Percentiles rank a stretch among this genome's conserved stretches.
These are phyloP conservation scores for Cryptophagus acutangulus DNA, from an alignment of 2,888 invertebrate species.

Conservation along the genomic window DNA sequence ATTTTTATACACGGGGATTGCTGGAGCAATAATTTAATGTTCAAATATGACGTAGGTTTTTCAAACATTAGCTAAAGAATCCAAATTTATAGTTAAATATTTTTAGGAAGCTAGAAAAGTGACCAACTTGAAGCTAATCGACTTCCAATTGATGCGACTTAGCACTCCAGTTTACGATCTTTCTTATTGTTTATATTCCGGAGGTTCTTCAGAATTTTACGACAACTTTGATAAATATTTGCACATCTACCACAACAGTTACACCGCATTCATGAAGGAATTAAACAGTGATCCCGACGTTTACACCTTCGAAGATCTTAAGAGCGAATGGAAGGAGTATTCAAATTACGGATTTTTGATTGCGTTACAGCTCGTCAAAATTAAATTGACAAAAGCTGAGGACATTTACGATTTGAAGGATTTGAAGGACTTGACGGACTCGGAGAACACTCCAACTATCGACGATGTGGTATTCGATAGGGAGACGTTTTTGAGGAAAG, in stretches of 20 bases:
- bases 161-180: constrained; percentile 27
- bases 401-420: not conserved
- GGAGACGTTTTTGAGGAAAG: not conserved
- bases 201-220: constrained; percentile 24
- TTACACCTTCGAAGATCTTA: constrained; percentile 10
- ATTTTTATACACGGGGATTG: constrained; percentile 16
- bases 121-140: constrained; percentile 14
- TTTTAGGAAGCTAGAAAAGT: constrained; percentile 7
- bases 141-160: constrained; percentile 15
- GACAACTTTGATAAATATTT: constrained; percentile 26
- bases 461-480: no score
- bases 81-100: not conserved
- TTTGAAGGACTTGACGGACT: not conserved
- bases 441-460: no score
- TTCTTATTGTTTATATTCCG: constrained; percentile 29
- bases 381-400: not conserved
- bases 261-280: constrained; percentile 20
- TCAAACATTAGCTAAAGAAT: constrained; percentile 1
- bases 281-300: constrained; percentile 23
- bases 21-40: constrained; percentile 21
- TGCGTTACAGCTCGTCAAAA: not conserved
- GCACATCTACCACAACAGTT: constrained; percentile 27
- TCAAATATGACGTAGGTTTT: constrained; percentile 16
- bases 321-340: constrained; percentile 11
- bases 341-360: constrained; percentile 2